A percentile compares a stretch with the other conserved stretches of the same genome.
Evolutionary conservation across 2,797 vertebrate species (phyloP).

Genomic region (Trematomus bernacchii): DNA sequence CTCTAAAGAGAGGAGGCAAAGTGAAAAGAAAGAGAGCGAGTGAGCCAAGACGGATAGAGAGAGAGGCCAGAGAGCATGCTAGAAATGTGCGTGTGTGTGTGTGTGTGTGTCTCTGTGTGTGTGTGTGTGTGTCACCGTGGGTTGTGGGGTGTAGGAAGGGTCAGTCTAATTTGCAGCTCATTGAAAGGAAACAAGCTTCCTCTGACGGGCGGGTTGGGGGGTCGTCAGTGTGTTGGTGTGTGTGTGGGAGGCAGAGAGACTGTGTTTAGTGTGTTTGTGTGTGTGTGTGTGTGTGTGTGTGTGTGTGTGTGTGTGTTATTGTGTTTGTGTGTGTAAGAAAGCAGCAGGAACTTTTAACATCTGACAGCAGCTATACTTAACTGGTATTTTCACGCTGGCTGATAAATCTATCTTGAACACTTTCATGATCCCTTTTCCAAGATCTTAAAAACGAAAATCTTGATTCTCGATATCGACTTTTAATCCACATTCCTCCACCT

Average conservation of each 20-base stretch:
- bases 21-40: conserved; percentile 57
- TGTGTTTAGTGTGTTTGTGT: not conserved
- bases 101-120: conserved; percentile 1
- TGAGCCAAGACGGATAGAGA: conserved; percentile 59
- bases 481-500: too few relatives aligned
- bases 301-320: conserved; percentile 2
- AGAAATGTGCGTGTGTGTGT: conserved; percentile 33
- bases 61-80: conserved; percentile 56
- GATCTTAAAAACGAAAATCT: too few relatives aligned
- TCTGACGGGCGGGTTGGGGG: conserved; percentile 58
- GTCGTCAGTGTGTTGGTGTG: conserved; percentile 17
- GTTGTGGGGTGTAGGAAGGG: conserved; percentile 44
- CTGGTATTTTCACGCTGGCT: not conserved
- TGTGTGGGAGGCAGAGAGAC: conserved; percentile 4
- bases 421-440: too few relatives aligned
- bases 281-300: not conserved
- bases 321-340: conserved; percentile 4
- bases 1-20: conserved; percentile 61
- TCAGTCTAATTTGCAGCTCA: conserved; percentile 73
- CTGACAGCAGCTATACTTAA: conserved; percentile 10
- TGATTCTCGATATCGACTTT: too few relatives aligned
- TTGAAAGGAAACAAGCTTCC: conserved; percentile 72
- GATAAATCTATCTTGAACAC: too few relatives aligned
- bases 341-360: not conserved
- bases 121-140: conserved; percentile 6